Conservation (phyloP, 2,797 vertebrate species). For the Periparus ater region DNA sequence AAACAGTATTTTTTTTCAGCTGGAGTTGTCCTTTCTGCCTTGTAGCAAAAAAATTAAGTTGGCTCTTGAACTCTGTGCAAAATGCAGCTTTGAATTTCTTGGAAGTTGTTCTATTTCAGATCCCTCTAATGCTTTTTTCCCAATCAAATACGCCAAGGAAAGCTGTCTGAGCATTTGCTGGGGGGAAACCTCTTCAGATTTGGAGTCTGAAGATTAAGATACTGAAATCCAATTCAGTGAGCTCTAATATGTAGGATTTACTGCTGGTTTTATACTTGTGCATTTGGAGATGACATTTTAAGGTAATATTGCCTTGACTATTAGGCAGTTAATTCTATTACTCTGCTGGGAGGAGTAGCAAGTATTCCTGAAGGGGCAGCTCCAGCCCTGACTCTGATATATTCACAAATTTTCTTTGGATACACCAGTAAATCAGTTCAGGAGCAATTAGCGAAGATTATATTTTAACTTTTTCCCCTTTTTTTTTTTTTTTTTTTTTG, state of each 20-base stretch:
- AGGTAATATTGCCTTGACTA: background rate
- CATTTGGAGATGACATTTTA: background rate
- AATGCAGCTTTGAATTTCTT: background rate
- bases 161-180: background rate
- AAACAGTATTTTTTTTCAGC: background rate
- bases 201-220: background rate
- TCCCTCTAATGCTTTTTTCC: background rate
- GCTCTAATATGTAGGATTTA: background rate
- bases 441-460: background rate
- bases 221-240: background rate
- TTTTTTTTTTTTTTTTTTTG: background rate
- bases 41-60: background rate
- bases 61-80: background rate
- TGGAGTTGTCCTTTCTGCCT: background rate
- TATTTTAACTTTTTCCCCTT: background rate
- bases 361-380: background rate
- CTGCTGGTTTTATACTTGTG: background rate
- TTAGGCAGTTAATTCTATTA: background rate
- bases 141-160: background rate
- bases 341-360: background rate
- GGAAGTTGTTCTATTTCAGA: background rate
- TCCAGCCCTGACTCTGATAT: background rate
- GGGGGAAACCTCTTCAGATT: background rate
- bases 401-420: background rate
- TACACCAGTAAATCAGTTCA: background rate